phyloP scores from a whole-genome alignment of 2,797 vertebrate species.

The Okamejei kenojei region DNA sequence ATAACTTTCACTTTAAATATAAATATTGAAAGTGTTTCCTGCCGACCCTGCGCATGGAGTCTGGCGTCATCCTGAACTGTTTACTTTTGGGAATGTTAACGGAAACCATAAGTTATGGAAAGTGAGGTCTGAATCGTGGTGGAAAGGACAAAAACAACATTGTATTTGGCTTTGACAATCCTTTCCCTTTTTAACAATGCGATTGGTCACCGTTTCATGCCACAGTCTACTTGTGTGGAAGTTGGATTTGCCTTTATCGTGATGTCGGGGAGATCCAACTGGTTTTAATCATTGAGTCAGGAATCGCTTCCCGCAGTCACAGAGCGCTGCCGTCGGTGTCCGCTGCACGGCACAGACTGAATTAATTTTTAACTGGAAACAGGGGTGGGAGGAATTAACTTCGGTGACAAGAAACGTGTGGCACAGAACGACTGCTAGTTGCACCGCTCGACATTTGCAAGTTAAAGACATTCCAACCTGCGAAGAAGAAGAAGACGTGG shows the following conservation, averaged over 20 bases:
- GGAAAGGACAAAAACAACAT: neutral
- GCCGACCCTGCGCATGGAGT: neutral
- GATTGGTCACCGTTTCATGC: too few species aligned
- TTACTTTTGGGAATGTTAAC: neutral
- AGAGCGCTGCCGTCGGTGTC: too few species aligned
- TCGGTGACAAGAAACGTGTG: neutral
- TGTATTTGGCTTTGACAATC: neutral
- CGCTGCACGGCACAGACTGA: neutral
- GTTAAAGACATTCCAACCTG: neutral
- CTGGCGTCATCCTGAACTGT: slow-evolving; percentile 1
- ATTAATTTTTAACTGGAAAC: neutral
- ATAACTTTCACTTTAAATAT: neutral
- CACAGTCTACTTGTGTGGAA: neutral
- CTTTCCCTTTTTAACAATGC: neutral
- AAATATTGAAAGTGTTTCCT: neutral
- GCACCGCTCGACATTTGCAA: neutral
- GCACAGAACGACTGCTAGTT: too few species aligned
- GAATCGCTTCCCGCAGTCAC: neutral
- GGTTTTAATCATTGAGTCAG: slow-evolving; percentile 17
- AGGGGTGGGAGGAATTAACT: neutral
- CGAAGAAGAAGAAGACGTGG: too few species aligned
- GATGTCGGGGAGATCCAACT: neutral
- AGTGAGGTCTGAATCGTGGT: neutral
- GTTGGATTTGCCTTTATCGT: neutral
- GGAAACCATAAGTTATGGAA: slow-evolving; percentile 19